Conservation (phyloP, 2,888 invertebrate species). For the Biston stratarius region DNA sequence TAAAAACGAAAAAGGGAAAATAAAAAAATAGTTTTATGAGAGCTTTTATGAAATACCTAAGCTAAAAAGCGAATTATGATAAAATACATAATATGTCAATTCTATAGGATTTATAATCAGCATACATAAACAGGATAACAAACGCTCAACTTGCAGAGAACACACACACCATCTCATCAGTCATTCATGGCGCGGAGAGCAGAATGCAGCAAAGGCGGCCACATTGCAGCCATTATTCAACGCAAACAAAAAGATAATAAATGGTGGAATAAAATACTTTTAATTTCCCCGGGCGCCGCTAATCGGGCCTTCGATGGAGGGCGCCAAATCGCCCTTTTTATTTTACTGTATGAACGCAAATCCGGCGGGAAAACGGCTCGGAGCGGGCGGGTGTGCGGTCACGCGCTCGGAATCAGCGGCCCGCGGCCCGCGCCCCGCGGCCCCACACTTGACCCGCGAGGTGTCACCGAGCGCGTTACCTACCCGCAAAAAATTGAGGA, state of each 20-base stretch:
- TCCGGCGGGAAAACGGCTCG: constrained; percentile 80
- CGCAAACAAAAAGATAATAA: constrained; percentile 82
- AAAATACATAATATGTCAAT: neutral
- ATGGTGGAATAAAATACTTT: constrained; percentile 85
- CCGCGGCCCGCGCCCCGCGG: constrained; percentile 55
- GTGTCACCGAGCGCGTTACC: constrained; percentile 82
- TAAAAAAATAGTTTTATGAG: too few relatives aligned
- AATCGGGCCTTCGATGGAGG: constrained; percentile 83
- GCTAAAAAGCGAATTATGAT: neutral
- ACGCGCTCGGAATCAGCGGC: constrained; percentile 79
- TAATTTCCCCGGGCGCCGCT: constrained; percentile 85
- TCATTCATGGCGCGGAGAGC: constrained; percentile 48
- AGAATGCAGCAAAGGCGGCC: constrained; percentile 48
- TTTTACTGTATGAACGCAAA: constrained; percentile 83
- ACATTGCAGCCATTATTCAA: constrained; percentile 64
- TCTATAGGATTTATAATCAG: constrained; percentile 29
- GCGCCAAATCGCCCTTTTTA: constrained; percentile 85
- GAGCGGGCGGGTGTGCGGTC: constrained; percentile 69
- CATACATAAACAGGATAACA: constrained; percentile 46
- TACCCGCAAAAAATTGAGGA: constrained; percentile 78
- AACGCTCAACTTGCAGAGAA: constrained; percentile 43
- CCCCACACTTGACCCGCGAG: constrained; percentile 75
- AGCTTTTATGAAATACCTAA: neutral
- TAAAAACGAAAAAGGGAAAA: too few relatives aligned
- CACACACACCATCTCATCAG: constrained; percentile 53